phyloP scores from a whole-genome alignment of 2,888 invertebrate genomes.

The Rugalucina vietnamica region DNA sequence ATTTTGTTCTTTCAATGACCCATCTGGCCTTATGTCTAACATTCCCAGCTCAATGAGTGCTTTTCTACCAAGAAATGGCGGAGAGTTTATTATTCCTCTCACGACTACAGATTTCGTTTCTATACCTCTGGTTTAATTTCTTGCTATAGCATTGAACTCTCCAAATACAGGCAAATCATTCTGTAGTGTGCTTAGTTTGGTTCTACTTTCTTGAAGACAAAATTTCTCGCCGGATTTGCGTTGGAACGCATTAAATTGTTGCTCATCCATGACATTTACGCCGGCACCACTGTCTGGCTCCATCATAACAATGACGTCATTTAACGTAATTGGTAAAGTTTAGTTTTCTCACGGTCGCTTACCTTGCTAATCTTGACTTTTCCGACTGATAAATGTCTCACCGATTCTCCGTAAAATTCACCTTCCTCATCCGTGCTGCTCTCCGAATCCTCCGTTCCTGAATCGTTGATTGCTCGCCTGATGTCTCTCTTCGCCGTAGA shows the following conservation, averaged over 20 bases:
- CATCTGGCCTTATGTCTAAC: neutral
- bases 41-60: slow-evolving; percentile 16
- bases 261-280: too few species aligned
- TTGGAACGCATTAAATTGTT: neutral
- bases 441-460: neutral
- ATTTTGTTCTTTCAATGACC: slow-evolving; percentile 12
- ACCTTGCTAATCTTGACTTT: neutral
- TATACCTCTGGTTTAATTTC: slow-evolving; percentile 22
- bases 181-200: neutral
- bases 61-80: slow-evolving; percentile 26
- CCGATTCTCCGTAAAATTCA: neutral
- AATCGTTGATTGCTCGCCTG: neutral
- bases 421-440: too few species aligned
- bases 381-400: neutral
- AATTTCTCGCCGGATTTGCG: neutral
- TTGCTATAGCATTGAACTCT: too few species aligned
- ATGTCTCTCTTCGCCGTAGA: neutral
- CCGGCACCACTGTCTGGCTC: too few species aligned
- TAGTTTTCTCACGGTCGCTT: neutral
- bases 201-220: neutral
- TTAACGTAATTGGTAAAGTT: neutral
- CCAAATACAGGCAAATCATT: neutral
- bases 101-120: neutral
- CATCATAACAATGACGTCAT: too few species aligned
- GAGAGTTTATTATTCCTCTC: neutral